phyloP scores from a whole-genome alignment of 2,797 vertebrate species.

The Anguilla marmorata region DNA sequence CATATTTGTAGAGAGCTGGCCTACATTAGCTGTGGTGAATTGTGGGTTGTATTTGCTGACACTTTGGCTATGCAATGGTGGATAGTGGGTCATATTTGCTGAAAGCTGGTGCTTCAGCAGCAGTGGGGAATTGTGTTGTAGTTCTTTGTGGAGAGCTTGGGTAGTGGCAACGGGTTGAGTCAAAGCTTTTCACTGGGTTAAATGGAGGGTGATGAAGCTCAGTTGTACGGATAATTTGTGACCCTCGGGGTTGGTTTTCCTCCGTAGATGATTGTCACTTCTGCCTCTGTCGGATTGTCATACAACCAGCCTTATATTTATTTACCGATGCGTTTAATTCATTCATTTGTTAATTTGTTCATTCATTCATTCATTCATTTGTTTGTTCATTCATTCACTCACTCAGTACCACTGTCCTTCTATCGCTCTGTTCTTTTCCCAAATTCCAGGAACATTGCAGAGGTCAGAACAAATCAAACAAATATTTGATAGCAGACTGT shows the following conservation, averaged over 20 bases:
- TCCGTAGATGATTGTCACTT: neutral
- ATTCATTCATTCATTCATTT: neutral
- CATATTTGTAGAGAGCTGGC: no score
- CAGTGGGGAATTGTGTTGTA: neutral
- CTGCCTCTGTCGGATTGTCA: neutral
- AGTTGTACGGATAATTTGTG: slow-evolving; percentile 9
- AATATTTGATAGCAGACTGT: neutral
- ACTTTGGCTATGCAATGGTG: no score
- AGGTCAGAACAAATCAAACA: neutral
- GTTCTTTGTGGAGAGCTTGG: neutral
- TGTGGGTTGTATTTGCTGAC: no score
- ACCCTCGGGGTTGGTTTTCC: neutral
- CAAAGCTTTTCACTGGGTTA: slow-evolving; percentile 10
- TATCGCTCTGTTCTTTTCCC: neutral
- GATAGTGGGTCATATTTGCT: no score
- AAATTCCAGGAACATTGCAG: neutral
- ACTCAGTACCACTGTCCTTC: neutral
- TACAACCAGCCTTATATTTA: neutral
- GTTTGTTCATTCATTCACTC: neutral
- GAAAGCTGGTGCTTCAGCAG: no score
- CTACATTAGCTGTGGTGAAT: no score
- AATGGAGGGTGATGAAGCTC: slow-evolving; percentile 13
- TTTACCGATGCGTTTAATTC: neutral
- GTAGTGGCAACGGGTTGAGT: neutral
- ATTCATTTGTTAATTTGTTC: no score